These are phyloP conservation scores for Echeneis naucrates DNA, from an alignment of 2,797 vertebrate genomes.

Conservation along the genomic window DNA sequence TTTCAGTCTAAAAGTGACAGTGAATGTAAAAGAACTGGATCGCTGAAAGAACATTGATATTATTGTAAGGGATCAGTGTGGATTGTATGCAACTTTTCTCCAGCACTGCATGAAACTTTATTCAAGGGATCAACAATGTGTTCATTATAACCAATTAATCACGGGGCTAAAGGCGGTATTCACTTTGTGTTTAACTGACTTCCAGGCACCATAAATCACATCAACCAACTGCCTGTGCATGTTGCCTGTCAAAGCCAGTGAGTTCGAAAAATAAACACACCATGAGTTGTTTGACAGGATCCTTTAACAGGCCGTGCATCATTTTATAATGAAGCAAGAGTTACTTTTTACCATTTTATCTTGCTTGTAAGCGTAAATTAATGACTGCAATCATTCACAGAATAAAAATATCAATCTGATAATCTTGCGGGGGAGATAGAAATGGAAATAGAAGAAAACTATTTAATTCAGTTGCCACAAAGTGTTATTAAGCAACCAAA, in stretches of 20 bases:
- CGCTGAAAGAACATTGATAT: background rate
- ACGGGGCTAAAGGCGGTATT: background rate
- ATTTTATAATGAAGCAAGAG: background rate
- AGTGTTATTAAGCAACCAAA: constrained; percentile 21
- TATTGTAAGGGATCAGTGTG: background rate
- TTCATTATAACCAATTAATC: constrained; percentile 5
- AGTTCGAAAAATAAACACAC: constrained; percentile 56
- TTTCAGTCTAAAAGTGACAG: constrained; percentile 21
- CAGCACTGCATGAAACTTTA: background rate
- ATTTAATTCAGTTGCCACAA: constrained; percentile 25
- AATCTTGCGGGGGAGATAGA: constrained; percentile 4
- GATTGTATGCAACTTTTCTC: background rate
- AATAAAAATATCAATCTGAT: constrained; percentile 8
- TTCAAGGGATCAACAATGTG: background rate
- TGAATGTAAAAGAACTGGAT: background rate
- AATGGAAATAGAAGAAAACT: constrained; percentile 3
- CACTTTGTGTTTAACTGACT: constrained; percentile 20
- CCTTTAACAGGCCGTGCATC: constrained; percentile 32
- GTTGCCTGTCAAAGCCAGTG: constrained; percentile 27
- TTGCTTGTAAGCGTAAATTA: constrained; percentile 6
- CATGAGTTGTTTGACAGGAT: constrained; percentile 44
- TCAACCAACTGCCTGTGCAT: constrained; percentile 30
- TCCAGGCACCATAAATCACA: constrained; percentile 50
- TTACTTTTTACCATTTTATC: constrained; percentile 3
- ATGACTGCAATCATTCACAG: constrained; percentile 12